Conservation (phyloP, 1,140 invertebrate species). For the Lordiphosa mommai region DNA sequence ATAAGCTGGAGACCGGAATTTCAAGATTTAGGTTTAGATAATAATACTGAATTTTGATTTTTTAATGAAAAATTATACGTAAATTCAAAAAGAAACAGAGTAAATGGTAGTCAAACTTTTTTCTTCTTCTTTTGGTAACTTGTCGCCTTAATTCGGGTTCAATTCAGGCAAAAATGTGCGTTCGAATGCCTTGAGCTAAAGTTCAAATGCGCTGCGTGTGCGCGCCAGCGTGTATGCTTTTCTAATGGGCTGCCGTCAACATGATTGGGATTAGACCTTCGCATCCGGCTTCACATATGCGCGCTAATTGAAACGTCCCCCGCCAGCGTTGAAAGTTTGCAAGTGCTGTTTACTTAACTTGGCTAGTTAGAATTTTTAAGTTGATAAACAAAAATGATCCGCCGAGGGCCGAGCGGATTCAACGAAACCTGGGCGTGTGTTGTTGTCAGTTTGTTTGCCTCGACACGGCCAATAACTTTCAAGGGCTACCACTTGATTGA, state of each 20-base stretch:
- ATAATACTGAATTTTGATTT: no score
- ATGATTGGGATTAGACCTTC: slow-evolving; percentile 56
- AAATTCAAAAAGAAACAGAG: no score
- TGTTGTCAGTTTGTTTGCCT: slow-evolving; percentile 36
- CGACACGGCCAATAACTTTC: slow-evolving; percentile 42
- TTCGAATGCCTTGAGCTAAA: slow-evolving; percentile 13
- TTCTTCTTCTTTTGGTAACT: no score
- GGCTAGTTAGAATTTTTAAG: slow-evolving; percentile 76
- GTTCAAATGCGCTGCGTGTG: slow-evolving; percentile 25
- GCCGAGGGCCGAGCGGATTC: slow-evolving; percentile 2
- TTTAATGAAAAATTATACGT: no score
- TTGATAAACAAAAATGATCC: slow-evolving; percentile 50
- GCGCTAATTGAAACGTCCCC: slow-evolving; percentile 73
- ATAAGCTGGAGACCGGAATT: no score
- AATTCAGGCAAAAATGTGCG: slow-evolving; percentile 21
- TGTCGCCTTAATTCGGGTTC: slow-evolving; percentile 1
- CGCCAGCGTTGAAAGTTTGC: slow-evolving; percentile 57
- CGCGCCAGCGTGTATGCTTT: slow-evolving; percentile 20
- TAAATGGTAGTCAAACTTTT: no score
- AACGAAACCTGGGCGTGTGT: not conserved
- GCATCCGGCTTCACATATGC: slow-evolving; percentile 68
- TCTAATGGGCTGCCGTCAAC: slow-evolving; percentile 40
- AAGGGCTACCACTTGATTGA: slow-evolving; percentile 49
- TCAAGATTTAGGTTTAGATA: no score
- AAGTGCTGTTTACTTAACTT: slow-evolving; percentile 59